Conservation (phyloP, 2,797 vertebrate genomes). For the Vultur gryphus region DNA sequence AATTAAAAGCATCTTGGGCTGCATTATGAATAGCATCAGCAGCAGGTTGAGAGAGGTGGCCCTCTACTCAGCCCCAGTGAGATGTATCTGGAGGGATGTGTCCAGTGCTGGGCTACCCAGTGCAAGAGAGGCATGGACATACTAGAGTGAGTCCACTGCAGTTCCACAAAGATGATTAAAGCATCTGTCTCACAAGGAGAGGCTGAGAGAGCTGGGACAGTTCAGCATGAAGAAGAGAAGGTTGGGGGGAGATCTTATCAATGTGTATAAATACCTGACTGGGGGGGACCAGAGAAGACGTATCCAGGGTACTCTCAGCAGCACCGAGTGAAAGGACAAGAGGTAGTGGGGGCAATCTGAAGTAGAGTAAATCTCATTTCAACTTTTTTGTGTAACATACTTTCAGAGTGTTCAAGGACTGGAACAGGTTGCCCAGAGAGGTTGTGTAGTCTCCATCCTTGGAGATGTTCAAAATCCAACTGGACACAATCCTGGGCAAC, state of each 20-base stretch:
- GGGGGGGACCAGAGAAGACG: rapidly evolving
- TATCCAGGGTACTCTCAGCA: background rate
- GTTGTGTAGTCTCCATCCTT: background rate
- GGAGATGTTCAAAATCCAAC: background rate
- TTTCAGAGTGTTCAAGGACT: background rate
- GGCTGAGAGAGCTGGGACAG: background rate
- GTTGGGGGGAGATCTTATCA: background rate
- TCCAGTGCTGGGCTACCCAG: background rate
- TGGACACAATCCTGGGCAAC: background rate
- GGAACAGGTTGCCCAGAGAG: background rate
- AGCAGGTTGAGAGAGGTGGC: background rate
- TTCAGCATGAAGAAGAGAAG: background rate
- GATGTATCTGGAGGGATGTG: background rate
- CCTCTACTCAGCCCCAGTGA: background rate
- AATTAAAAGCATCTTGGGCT: background rate
- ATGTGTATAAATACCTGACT: background rate
- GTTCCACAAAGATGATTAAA: background rate
- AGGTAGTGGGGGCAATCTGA: background rate
- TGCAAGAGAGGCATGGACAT: background rate
- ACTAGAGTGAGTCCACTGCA: background rate
- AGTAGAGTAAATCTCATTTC: background rate
- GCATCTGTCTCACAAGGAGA: background rate
- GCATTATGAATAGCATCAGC: background rate
- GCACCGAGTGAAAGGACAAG: background rate
- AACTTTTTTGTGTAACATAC: background rate